Evolutionary conservation across 2,797 vertebrate genomes (phyloP), one percentile per base, ranked within the genome.

Genomic region (Microctenopoma steveboyesi): DNA sequence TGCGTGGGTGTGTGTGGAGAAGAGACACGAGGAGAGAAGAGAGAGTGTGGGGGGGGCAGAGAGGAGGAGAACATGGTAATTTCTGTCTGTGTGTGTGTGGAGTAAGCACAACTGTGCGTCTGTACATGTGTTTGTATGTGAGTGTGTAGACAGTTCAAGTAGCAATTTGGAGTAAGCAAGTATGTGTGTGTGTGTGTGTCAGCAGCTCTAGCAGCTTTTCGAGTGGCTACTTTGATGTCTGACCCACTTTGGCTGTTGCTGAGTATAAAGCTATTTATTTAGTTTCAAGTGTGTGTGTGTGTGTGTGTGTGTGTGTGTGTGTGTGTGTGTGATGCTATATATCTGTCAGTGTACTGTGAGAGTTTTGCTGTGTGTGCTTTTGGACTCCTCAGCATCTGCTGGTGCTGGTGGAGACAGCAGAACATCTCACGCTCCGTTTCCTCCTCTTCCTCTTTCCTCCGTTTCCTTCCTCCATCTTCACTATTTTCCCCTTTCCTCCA

Each of bases 201-300:
- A 76, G 85, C 83, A 78, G 86, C 83, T 89, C 79, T 80, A 83
- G 81, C 88, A 89, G 89, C 88, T 91, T 88, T 91, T 88, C 72
- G 70, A 90, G 83, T 81, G 91, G 87, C 89, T 89, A 91, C 91
- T 91, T 92, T 91, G 88, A 90, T 91, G 90, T 91, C 87, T 92
- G 91, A 92, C 90, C 90, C 91, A 92, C 88, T 92, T 92, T 89
- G 90, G 85, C 87, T 89, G 85, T 88, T 89, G 87, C 89, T 79
- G 87, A 90, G 84, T 85, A 88, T 89, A 88, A 91, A 91, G 83
- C 89, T 91, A 89, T 92, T 92, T 90, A 91, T 91, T 91, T 89
- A 82, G 86, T 81, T 81, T 68, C 4, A 39, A 33, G 50, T 74
- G 58, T 66, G 75, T 72, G 78, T 59, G 53, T 68, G 57, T 64